phyloP scores from a whole-genome alignment of 2,888 invertebrate species.

The Microctonus hyperodae region DNA sequence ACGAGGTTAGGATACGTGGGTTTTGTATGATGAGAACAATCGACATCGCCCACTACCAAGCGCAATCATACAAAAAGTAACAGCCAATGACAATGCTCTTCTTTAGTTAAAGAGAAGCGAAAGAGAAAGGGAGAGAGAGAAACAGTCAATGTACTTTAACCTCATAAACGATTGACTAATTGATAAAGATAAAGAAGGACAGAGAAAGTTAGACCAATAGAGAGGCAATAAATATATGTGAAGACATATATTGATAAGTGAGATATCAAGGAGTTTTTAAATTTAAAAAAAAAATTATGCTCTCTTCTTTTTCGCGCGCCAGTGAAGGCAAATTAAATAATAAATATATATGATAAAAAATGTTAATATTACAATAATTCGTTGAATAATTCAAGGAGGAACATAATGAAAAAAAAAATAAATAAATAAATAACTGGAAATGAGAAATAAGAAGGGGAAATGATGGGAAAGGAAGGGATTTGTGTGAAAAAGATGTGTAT shows the following conservation, averaged over 20 bases:
- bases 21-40: constrained; percentile 33
- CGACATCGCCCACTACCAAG: constrained; percentile 36
- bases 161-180: background rate
- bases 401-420: too few relatives aligned
- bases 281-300: background rate
- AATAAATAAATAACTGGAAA: background rate
- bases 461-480: background rate
- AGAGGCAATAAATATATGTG: background rate
- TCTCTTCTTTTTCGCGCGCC: background rate
- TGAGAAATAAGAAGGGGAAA: background rate
- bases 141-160: background rate
- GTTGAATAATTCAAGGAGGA: background rate
- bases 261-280: too few relatives aligned
- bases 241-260: background rate
- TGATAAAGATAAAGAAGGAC: background rate
- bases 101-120: background rate
- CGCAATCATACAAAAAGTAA: constrained; percentile 37
- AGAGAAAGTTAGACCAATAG: background rate
- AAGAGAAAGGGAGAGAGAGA: too few relatives aligned
- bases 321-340: background rate
- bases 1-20: constrained; percentile 37
- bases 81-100: constrained; percentile 16
- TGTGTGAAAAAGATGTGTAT: background rate
- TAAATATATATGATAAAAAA: too few relatives aligned
- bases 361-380: background rate